phyloP scores from a whole-genome alignment of 1,140 invertebrate genomes.

The Nautilus pompilius region DNA sequence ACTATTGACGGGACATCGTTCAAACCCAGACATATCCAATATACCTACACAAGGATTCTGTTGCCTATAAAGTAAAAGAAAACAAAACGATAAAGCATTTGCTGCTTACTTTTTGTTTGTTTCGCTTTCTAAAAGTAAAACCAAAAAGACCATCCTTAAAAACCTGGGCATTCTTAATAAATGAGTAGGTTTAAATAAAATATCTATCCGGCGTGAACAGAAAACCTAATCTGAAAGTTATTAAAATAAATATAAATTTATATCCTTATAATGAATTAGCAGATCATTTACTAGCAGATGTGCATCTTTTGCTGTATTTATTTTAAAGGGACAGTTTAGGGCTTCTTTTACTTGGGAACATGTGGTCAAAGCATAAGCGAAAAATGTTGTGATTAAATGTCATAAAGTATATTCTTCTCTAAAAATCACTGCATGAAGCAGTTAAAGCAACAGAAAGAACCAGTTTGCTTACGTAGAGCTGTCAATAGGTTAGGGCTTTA shows the following conservation, averaged over 20 bases:
- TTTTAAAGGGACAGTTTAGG: too few relatives aligned
- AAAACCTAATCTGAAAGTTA: too few relatives aligned
- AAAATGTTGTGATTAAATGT: too few relatives aligned
- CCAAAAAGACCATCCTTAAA: not conserved
- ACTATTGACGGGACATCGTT: constrained; percentile 73
- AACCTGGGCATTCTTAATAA: not conserved
- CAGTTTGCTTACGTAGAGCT: not conserved
- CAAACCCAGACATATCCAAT: constrained; percentile 79
- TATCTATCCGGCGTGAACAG: too few relatives aligned
- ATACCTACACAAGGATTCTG: constrained; percentile 42
- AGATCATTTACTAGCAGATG: too few relatives aligned
- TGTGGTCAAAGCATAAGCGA: too few relatives aligned
- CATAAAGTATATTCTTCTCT: too few relatives aligned
- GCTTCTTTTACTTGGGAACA: too few relatives aligned
- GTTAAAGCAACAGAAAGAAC: not conserved
- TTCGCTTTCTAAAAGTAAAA: not conserved
- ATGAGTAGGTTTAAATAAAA: too few relatives aligned
- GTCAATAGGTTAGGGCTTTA: constrained; percentile 6
- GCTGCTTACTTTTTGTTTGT: not conserved
- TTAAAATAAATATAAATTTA: too few relatives aligned
- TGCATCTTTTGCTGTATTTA: too few relatives aligned
- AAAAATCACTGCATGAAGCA: not conserved
- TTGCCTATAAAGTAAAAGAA: not conserved
- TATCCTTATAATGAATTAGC: too few relatives aligned
- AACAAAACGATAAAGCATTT: not conserved